These are phyloP conservation scores for Pseudomyrmex concolor DNA, from an alignment of 1,140 invertebrate genomes.

Conservation along the genomic window DNA sequence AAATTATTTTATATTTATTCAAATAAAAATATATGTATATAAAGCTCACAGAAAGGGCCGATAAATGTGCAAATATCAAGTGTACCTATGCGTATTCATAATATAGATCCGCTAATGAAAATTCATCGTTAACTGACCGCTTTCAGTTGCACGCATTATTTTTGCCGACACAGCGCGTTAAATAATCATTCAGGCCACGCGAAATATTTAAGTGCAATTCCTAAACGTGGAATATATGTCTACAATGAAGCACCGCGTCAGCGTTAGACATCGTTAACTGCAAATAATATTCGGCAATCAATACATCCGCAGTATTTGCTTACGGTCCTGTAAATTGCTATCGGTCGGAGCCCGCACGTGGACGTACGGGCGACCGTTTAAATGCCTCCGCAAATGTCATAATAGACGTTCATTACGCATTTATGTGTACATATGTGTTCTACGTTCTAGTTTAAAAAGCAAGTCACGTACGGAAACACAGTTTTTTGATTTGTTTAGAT, in stretches of 20 bases:
- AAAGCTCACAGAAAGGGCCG: neutral
- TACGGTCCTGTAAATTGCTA: constrained; percentile 64
- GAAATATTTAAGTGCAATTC: constrained; percentile 19
- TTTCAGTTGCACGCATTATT: constrained; percentile 61
- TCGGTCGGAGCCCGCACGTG: constrained; percentile 15
- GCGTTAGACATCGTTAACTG: constrained; percentile 33
- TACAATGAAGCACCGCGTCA: constrained; percentile 38
- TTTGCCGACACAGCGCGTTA: constrained; percentile 41
- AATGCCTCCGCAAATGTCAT: constrained; percentile 50
- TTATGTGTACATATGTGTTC: constrained; percentile 9
- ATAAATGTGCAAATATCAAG: constrained; percentile 48
- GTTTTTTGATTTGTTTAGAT: constrained; percentile 3
- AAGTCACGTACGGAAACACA: neutral
- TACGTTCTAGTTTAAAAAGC: neutral
- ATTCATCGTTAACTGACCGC: constrained; percentile 48
- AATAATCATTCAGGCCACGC: constrained; percentile 56
- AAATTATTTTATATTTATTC: constrained; percentile 43
- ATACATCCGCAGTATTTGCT: constrained; percentile 66
- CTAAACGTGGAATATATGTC: constrained; percentile 23
- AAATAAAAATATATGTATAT: neutral
- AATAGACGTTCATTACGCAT: constrained; percentile 57
- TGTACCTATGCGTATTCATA: neutral
- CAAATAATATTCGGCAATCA: constrained; percentile 69
- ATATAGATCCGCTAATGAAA: constrained; percentile 38
- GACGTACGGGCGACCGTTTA: constrained; percentile 36